phyloP scores from a whole-genome alignment of 2,888 invertebrate genomes.

The Scrobipalpa atriplicella region DNA sequence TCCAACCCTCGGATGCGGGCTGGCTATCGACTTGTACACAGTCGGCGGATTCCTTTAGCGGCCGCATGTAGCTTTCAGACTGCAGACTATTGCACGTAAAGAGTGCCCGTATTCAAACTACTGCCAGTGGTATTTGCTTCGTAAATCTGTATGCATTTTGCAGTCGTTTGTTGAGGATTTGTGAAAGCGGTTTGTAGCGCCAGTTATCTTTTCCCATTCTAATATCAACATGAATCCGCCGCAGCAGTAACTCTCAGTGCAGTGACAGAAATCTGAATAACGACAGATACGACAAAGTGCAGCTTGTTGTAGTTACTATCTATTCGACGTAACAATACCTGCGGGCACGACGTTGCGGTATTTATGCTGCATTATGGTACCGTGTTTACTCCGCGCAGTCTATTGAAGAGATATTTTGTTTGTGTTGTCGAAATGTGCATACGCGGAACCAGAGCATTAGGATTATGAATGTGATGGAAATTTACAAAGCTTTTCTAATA shows the following conservation, averaged over 20 bases:
- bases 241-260: neutral
- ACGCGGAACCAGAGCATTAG: too few relatives aligned
- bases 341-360: conserved; percentile 18
- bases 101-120: conserved; percentile 18
- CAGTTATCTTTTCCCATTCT: conserved; percentile 1
- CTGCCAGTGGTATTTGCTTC: conserved; percentile 16
- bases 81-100: conserved; percentile 14
- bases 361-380: conserved; percentile 16
- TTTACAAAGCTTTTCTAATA: neutral
- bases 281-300: conserved; percentile 10
- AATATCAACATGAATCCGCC: neutral
- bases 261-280: neutral
- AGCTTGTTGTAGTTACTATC: neutral
- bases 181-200: neutral
- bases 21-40: conserved; percentile 12
- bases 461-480: neutral
- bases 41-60: conserved; percentile 12
- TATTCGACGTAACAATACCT: conserved; percentile 17
- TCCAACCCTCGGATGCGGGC: neutral
- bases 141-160: conserved; percentile 18
- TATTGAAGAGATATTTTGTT: neutral
- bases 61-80: conserved; percentile 18
- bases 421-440: neutral
- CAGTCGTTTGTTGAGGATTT: conserved; percentile 18
- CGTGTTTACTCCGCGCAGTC: neutral